These are phyloP conservation scores for Drosophila subobscura DNA, from an alignment of 1,140 invertebrate genomes.

Conservation along the genomic window DNA sequence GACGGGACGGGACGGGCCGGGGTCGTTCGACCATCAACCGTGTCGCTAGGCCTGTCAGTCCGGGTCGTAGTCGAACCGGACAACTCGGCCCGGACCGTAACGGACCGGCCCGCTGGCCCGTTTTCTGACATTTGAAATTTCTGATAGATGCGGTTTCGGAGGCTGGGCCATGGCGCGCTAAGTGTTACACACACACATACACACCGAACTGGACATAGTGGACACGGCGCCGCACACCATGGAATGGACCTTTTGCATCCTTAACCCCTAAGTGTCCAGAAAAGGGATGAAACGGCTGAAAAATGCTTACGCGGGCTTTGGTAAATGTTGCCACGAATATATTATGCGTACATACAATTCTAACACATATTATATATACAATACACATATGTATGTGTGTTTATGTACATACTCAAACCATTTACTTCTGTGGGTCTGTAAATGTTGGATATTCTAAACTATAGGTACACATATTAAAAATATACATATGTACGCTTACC, in stretches of 20 bases:
- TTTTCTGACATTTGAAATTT: constrained; percentile 71
- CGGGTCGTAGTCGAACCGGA: constrained; percentile 43
- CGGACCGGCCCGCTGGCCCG: constrained; percentile 40
- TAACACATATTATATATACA: constrained; percentile 25
- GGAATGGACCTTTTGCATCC: constrained; percentile 42
- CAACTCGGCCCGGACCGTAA: constrained; percentile 28
- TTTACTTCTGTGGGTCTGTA: constrained; percentile 19
- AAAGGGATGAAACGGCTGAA: constrained; percentile 82
- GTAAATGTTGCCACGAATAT: constrained; percentile 80
- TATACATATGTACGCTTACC: constrained; percentile 11
- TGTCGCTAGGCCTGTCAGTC: constrained; percentile 74
- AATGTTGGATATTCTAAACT: constrained; percentile 37
- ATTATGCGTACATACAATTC: constrained; percentile 56
- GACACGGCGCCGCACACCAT: constrained; percentile 27
- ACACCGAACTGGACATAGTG: constrained; percentile 32
- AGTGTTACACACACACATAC: constrained; percentile 61
- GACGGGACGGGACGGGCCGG: not conserved
- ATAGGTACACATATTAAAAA: constrained; percentile 15
- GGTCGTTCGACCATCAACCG: constrained; percentile 42
- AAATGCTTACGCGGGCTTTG: constrained; percentile 78
- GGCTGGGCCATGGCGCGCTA: constrained; percentile 71
- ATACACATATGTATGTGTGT: constrained; percentile 15
- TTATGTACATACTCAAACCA: constrained; percentile 18
- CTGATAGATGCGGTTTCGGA: constrained; percentile 81
- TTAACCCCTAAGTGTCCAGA: constrained; percentile 78